phyloP scores from a whole-genome alignment of 2,113 vertebrate genomes.

The Mustela lutreola region DNA sequence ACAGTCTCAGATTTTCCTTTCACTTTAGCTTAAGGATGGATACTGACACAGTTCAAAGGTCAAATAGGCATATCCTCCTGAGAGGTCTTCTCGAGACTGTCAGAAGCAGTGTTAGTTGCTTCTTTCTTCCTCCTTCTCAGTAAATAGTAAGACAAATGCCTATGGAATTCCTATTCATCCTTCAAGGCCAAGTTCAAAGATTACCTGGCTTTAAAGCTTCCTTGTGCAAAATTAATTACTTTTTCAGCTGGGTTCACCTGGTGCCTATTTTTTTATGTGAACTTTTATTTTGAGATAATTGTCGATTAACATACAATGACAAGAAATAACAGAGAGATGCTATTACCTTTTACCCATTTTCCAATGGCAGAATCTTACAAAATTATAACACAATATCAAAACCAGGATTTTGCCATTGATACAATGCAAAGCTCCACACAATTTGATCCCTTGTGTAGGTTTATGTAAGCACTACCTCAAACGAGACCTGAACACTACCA shows the following conservation, averaged over 20 bases:
- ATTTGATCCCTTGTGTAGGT: not conserved
- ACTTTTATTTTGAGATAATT: conserved; percentile 39
- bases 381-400: not conserved
- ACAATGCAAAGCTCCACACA: not conserved
- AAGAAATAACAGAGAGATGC: not conserved
- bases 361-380: not conserved
- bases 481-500: not conserved
- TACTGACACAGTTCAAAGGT: not conserved
- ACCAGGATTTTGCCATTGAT: not conserved
- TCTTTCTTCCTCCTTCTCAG: not conserved
- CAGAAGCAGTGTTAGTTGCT: not conserved
- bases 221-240: not conserved
- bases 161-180: not conserved
- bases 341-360: not conserved
- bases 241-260: not conserved
- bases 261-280: not conserved
- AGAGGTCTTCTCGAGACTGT: not conserved
- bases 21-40: not conserved
- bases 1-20: not conserved
- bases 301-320: not conserved
- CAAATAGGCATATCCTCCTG: not conserved
- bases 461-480: not conserved
- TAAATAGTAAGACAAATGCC: not conserved
- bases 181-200: conserved; percentile 54
- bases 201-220: not conserved